phyloP scores from a whole-genome alignment of 2,888 invertebrate species.

The Xestoiulus laeticollis region DNA sequence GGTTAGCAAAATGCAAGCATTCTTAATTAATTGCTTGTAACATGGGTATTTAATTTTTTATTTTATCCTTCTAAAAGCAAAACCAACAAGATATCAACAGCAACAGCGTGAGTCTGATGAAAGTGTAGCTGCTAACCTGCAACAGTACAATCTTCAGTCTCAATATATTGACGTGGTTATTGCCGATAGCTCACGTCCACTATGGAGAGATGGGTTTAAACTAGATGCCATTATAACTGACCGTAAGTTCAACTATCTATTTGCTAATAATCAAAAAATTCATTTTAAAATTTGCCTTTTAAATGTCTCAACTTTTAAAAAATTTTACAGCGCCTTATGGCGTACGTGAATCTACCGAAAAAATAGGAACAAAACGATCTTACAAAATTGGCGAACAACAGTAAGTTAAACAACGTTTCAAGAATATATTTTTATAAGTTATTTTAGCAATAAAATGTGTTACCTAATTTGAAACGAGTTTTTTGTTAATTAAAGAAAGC shows the following conservation, averaged over 20 bases:
- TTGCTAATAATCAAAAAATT: too few relatives aligned
- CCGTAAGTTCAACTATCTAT: slow-evolving; percentile 72
- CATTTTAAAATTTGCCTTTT: too few relatives aligned
- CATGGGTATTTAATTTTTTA: background rate
- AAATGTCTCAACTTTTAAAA: too few relatives aligned
- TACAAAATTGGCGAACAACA: slow-evolving; percentile 74
- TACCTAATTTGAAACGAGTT: too few relatives aligned
- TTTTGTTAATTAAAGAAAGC: background rate
- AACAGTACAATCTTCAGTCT: slow-evolving; percentile 81
- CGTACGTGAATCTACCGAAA: slow-evolving; percentile 90
- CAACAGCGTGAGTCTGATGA: slow-evolving; percentile 74
- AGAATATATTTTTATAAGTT: background rate
- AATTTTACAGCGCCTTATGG: slow-evolving; percentile 88
- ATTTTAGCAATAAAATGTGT: too few relatives aligned
- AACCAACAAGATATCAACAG: slow-evolving; percentile 67
- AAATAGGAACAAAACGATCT: slow-evolving; percentile 72
- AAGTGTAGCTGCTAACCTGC: slow-evolving; percentile 86
- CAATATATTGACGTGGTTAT: slow-evolving; percentile 87
- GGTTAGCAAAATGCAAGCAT: slow-evolving; percentile 1
- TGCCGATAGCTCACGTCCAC: slow-evolving; percentile 86
- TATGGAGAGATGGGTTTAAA: slow-evolving; percentile 76
- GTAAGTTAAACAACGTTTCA: slow-evolving; percentile 53
- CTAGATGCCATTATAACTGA: slow-evolving; percentile 97
- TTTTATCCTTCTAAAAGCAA: slow-evolving; percentile 60
- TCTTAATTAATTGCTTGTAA: background rate